Percentiles rank a stretch among this genome's conserved stretches.
These are phyloP conservation scores for Dufourea novaeangliae DNA, from an alignment of 1,140 invertebrate genomes.

Conservation along the genomic window DNA sequence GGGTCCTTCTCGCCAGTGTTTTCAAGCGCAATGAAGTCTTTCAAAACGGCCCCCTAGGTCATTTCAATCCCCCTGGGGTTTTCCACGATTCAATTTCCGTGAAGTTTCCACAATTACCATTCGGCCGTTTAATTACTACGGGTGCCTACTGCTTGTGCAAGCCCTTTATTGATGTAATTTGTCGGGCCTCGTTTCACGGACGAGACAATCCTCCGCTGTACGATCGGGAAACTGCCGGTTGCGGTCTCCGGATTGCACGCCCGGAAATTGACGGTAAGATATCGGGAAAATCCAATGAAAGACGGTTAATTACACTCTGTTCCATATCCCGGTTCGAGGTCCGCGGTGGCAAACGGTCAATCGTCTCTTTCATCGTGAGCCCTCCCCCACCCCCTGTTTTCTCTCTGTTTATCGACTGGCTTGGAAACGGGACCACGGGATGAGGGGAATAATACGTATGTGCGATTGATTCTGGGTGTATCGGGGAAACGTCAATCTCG, in stretches of 20 bases:
- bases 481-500: slow-evolving; percentile 59
- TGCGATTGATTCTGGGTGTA: slow-evolving; percentile 47
- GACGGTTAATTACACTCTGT: slow-evolving; percentile 67
- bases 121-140: slow-evolving; percentile 49
- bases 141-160: slow-evolving; percentile 5
- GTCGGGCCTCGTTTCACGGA: slow-evolving; percentile 54
- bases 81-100: slow-evolving; percentile 44
- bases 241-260: slow-evolving; percentile 55
- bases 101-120: slow-evolving; percentile 37
- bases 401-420: slow-evolving; percentile 47
- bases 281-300: slow-evolving; percentile 71
- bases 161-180: slow-evolving; percentile 55
- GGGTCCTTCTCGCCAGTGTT: neutral
- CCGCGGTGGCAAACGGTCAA: neutral
- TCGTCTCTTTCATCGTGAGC: neutral
- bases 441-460: slow-evolving; percentile 48
- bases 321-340: neutral
- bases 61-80: slow-evolving; percentile 33
- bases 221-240: slow-evolving; percentile 44
- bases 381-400: neutral
- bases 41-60: neutral
- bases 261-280: slow-evolving; percentile 65
- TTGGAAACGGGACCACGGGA: slow-evolving; percentile 43
- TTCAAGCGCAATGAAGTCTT: slow-evolving; percentile 1
- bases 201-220: slow-evolving; percentile 56